Evolutionary conservation across 2,797 vertebrate genomes (phyloP).

Genomic region (Oceanodroma leucorhoa): DNA sequence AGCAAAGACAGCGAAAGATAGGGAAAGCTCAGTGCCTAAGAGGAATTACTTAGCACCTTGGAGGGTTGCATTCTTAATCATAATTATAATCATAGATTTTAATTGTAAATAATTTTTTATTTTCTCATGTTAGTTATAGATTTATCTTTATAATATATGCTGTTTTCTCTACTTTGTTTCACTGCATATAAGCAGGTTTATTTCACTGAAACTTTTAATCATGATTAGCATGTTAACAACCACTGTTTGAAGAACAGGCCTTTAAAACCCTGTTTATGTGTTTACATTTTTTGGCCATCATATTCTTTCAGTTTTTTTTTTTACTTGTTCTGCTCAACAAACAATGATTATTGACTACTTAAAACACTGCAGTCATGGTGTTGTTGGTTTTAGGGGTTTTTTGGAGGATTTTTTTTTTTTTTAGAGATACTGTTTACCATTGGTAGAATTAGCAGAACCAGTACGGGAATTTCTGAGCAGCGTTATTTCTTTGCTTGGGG

Average conservation of each 20-base stretch:
- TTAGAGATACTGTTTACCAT: background rate
- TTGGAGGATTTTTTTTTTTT: background rate
- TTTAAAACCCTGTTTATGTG: background rate
- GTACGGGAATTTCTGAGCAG: background rate
- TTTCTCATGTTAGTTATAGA: background rate
- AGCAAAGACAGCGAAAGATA: background rate
- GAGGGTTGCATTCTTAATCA: background rate
- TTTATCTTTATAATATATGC: background rate
- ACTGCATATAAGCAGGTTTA: background rate
- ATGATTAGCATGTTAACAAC: fast-evolving
- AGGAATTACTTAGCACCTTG: background rate
- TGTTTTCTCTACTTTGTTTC: background rate
- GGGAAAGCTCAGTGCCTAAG: background rate
- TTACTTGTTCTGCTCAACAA: background rate
- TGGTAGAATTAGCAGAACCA: background rate
- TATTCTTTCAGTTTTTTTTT: background rate
- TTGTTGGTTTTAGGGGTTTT: background rate
- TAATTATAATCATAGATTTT: background rate
- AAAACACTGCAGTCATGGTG: background rate
- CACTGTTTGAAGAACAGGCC: background rate
- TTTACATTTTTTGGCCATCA: background rate
- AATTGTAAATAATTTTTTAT: background rate
- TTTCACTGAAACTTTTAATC: background rate
- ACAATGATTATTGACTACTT: background rate
- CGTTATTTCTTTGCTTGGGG: background rate